Conservation (phyloP, 2,113 vertebrate genomes). For the Nansenia antarctica region DNA sequence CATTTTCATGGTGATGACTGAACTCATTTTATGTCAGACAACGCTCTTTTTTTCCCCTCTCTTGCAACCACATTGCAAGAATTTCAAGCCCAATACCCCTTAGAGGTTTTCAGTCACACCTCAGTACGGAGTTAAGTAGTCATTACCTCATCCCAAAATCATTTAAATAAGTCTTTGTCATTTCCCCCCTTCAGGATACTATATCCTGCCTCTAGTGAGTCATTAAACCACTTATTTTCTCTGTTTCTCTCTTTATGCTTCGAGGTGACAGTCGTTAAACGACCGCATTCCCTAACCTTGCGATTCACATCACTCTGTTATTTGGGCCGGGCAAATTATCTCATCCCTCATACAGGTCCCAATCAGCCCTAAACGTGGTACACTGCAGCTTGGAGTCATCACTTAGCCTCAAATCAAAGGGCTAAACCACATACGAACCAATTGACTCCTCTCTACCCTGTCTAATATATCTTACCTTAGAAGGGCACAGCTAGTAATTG, state of each 20-base stretch:
- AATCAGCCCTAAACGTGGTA: slow-evolving; percentile 52
- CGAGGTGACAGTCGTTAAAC: slow-evolving; percentile 57
- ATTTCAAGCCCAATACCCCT: neutral
- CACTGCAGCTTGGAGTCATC: slow-evolving; percentile 52
- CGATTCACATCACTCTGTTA: slow-evolving; percentile 55
- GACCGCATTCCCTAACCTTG: slow-evolving; percentile 63
- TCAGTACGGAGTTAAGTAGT: slow-evolving; percentile 23
- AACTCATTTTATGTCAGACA: neutral
- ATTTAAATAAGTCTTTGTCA: slow-evolving; percentile 8
- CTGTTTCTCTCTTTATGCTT: slow-evolving; percentile 32
- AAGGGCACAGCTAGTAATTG: slow-evolving; percentile 36
- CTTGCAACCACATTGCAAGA: neutral
- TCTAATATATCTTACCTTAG: slow-evolving; percentile 46
- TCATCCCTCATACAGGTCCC: slow-evolving; percentile 46
- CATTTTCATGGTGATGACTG: neutral
- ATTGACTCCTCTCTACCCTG: slow-evolving; percentile 34
- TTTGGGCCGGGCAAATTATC: slow-evolving; percentile 56
- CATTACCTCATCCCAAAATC: slow-evolving; percentile 40
- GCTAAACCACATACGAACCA: slow-evolving; percentile 21
- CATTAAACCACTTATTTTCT: slow-evolving; percentile 52
- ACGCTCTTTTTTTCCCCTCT: neutral
- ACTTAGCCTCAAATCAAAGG: slow-evolving; percentile 67
- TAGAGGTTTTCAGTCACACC: slow-evolving; percentile 31
- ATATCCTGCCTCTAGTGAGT: slow-evolving; percentile 23
- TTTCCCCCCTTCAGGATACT: slow-evolving; percentile 19